Evolutionary conservation across 2,888 invertebrate species (phyloP), one percentile per base, ranked within the genome.

Genomic region (Mesorhabditis spiculigera): DNA sequence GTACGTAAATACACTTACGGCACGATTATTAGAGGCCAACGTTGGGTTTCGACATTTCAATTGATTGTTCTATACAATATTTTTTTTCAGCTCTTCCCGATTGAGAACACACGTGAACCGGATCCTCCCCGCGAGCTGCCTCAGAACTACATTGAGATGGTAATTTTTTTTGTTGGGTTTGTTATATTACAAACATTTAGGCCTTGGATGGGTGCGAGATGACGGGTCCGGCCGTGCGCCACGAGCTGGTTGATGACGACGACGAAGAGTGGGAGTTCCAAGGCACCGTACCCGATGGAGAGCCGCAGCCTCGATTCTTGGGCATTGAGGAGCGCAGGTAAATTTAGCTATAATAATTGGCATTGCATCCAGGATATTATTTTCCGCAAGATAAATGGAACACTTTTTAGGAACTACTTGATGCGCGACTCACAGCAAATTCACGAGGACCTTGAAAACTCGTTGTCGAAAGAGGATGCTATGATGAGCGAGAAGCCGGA

Each of bases 111-210:
- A 4, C 62, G 64, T 4, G 28, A 63, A n/a, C 62, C 41, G 8
- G 70, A 70, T 43, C 67, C 70, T 28, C 70, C 66, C 6, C 68
- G 70, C 13, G 8, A n/a, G 8, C 42, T 58, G 5, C 63, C 63
- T 13, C 63, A 58, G 10, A n/a, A 67, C 13, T 67, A 44, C 41
- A 63, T 63, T 10, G 63, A 63, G 41, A 16, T 63, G 63, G 10
- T 8, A 63, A 16, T 63, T 8, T 28, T n/a, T 8, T 50, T 50
- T 10, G 58, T 50, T 50, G n/a, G 8, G 8, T 50, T 50, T 10
- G n/a, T n/a, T 50, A n/a, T 13, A 50, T n/a, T 13, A 50, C 10
- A 10, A 50, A 50, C n/a, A 50, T 13, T 50, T 50, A 50, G 58
- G 58, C 58, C 58, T n/a, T 50, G 10, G 58, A 50, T 10, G 58